Conservation (phyloP, 2,888 invertebrate species). For the Spilosoma lubricipeda region DNA sequence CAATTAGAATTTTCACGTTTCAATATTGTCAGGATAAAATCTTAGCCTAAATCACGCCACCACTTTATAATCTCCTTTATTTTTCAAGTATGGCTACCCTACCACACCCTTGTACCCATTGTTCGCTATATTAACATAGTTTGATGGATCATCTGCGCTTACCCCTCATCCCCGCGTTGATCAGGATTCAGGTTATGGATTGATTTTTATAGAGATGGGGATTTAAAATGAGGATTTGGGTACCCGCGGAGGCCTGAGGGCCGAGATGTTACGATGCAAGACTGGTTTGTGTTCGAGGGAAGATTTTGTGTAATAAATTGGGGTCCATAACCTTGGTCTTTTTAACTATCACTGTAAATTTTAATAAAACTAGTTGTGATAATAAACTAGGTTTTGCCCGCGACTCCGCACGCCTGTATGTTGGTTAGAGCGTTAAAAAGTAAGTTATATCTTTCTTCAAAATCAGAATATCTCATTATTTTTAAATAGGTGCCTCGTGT, state of each 20-base stretch:
- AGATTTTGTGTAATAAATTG: not conserved
- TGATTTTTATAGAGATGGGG: conserved; percentile 65
- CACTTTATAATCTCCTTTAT: not conserved
- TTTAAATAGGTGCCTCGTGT: too few relatives aligned
- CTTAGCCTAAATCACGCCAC: not conserved
- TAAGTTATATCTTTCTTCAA: too few relatives aligned
- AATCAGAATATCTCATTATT: too few relatives aligned
- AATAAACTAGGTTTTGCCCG: too few relatives aligned
- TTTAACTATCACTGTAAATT: not conserved
- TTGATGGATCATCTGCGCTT: conserved; percentile 67
- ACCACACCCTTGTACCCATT: conserved; percentile 30
- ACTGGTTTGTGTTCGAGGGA: not conserved
- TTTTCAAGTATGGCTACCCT: conserved; percentile 14
- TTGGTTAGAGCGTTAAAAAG: too few relatives aligned
- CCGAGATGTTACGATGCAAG: conserved; percentile 3
- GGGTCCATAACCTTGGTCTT: not conserved
- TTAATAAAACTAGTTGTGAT: too few relatives aligned
- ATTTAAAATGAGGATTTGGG: conserved; percentile 19
- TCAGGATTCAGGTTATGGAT: conserved; percentile 67
- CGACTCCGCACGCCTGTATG: too few relatives aligned
- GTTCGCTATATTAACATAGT: conserved; percentile 69
- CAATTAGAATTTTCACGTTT: not conserved
- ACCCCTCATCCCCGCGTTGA: conserved; percentile 45
- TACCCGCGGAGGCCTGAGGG: conserved; percentile 8
- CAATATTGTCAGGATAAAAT: not conserved